Base-by-base conservation (phyloP, 2,113 vertebrate species). In the Lontra canadensis region DNA sequence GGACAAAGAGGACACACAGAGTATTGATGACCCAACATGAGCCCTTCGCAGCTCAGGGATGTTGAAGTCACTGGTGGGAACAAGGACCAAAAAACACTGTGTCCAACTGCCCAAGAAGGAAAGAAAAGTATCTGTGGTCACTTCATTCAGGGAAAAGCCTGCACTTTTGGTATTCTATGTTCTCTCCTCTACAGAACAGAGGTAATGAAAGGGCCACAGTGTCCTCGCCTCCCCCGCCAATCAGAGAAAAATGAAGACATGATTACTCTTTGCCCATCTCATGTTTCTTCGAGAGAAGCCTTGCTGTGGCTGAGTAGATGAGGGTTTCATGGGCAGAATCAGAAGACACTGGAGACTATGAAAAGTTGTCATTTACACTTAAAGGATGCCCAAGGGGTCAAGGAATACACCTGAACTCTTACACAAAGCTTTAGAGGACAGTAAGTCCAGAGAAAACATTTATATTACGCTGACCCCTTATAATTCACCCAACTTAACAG, bases 131-230 rank as follows among this genome's bases (percentile, higher is more conserved):
- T 67, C 10, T 6, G 2, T 42, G 34, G n/a, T 13, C 34, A 4
- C 39, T 29, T 47, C 6, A 4, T 71, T 21, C 6, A 42, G 61
- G 42, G 31, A 78, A 61, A 29, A 26, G 49, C 10, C 44, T 13
- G 17, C 3, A 6, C 15, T 47, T n/a, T 7, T 8, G 36, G 17
- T 9, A 5, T 39, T 67, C 10, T 1, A 0, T 17, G 2, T 26
- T 26, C 59, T 91, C 81, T n/a, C 1, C 25, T 44, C 34, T 13
- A 8, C 0, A 7, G 26, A 21, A 15, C 0, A 47, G 8, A 55
- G 29, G 25, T 7, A 29, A 82, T 49, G 18, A 3, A 0, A 3
- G 69, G n/a, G 87, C 44, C 69, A 29, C 12, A 17, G 1, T 26
- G 20, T 1, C 23, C 11, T 69, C 6, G 82, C 57, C 3, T 5